Evolutionary conservation across 2,888 invertebrate species (phyloP), one percentile per base, ranked within the genome.

Genomic region (Hemistola chrysoprasaria): DNA sequence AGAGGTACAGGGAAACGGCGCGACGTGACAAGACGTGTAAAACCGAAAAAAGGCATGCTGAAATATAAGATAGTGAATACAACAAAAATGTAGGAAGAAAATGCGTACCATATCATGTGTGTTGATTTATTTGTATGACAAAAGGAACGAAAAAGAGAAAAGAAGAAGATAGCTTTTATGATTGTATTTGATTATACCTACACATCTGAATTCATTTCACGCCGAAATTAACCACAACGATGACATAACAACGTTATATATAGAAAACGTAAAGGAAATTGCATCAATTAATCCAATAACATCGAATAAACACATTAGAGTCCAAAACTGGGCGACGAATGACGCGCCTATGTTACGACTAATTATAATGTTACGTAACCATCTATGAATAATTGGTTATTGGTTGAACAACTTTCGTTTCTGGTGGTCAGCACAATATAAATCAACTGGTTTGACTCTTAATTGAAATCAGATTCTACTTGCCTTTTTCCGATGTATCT

Each of bases 361-460:
- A 62, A 76, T 76, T 77, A 73, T 69, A 63, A 64, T 62, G 70
- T 78, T 75, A 73, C 67, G 66, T 75, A 78, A 78, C 69, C 59
- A 54, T 16, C 16, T 2, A 16, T 16, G 3, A 60, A 62, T 68
- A 71, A 64, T 58, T 42, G 43, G 33, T 40, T 29, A 38, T 63
- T 72, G 76, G 77, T 71, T 71, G 63, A 46, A 50, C 77, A 71
- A 78, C 79, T 77, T 79, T 78, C 76, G 48, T 72, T 78, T 77
- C 65, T 61, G 56, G 55, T 36, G 37, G 37, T 30, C 26, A 20
- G 16, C 1, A 7, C 20, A 5, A 39, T 35, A 33, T 36, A 36
- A 36, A 36, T 20, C 30, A 29, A 28, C 8, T 2, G 11, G 28
- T 27, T 37, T 30, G 29, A 29, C 7, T 29, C 8, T 8, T 6